Conservation (phyloP, 2,113 vertebrate genomes). For the Seriola rivoliana region DNA sequence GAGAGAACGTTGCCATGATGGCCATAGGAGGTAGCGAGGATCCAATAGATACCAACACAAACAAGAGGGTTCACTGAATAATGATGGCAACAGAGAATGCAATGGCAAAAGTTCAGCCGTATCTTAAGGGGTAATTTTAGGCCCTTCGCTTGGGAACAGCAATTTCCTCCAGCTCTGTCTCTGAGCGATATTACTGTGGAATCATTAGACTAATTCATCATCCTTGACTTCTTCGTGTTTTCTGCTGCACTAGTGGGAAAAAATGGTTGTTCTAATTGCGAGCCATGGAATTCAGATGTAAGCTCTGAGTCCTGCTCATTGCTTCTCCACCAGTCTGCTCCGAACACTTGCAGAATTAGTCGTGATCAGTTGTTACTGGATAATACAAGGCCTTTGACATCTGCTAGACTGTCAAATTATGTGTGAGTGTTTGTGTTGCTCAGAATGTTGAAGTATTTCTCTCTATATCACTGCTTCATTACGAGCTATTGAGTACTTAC, state of each 20-base stretch:
- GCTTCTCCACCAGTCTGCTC: conserved; percentile 43
- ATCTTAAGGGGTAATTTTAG: conserved; percentile 75
- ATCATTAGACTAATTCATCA: conserved; percentile 84
- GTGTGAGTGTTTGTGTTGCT: conserved; percentile 56
- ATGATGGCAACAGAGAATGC: conserved; percentile 62
- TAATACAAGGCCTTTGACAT: conserved; percentile 53
- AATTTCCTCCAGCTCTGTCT: conserved; percentile 81
- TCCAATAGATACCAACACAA: conserved; percentile 56
- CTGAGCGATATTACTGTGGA: conserved; percentile 78
- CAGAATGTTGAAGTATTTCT: conserved; percentile 39
- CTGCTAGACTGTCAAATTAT: conserved; percentile 41
- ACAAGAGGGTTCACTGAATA: conserved; percentile 59
- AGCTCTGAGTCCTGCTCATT: conserved; percentile 55
- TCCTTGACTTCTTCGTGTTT: conserved; percentile 76
- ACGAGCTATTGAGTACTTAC: conserved; percentile 43
- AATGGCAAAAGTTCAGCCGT: conserved; percentile 76
- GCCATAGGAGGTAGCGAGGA: conserved; percentile 36
- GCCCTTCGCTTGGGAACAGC: conserved; percentile 72
- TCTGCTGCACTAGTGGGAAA: conserved; percentile 63
- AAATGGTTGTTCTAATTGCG: conserved; percentile 76
- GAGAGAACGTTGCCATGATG: conserved; percentile 37
- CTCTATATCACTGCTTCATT: conserved; percentile 55
- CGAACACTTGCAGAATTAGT: conserved; percentile 56
- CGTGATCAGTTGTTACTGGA: conserved; percentile 48
- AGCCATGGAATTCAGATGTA: conserved; percentile 71